phyloP scores from a whole-genome alignment of 2,113 vertebrate genomes.

The Chloropsis cyanopogon region DNA sequence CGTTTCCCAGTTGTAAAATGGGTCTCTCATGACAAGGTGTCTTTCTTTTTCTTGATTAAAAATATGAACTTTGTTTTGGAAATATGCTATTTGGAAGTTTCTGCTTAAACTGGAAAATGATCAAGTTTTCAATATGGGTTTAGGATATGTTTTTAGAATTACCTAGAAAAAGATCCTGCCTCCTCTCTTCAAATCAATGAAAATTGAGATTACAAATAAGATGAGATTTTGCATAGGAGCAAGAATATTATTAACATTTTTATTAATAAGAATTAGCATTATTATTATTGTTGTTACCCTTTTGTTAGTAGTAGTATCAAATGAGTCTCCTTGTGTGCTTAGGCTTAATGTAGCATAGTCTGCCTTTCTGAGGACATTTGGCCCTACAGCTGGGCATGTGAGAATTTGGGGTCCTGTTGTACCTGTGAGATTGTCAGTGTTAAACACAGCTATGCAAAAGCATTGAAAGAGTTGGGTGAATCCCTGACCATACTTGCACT shows the following conservation, averaged over 20 bases:
- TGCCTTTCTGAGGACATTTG: neutral
- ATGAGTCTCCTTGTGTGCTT: neutral
- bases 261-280: neutral
- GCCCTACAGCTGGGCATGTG: neutral
- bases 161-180: neutral
- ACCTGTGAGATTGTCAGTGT: neutral
- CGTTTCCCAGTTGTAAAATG: neutral
- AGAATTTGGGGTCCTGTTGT: neutral
- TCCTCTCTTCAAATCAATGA: neutral
- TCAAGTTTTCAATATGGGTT: neutral
- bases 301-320: neutral
- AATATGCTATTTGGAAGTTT: neutral
- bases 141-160: neutral
- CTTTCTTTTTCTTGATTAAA: neutral
- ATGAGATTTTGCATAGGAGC: neutral
- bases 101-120: neutral
- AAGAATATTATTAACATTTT: neutral
- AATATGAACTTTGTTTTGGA: neutral
- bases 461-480: neutral
- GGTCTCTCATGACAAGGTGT: neutral
- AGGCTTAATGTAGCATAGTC: neutral
- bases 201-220: neutral
- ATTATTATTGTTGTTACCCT: neutral
- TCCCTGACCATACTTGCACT: neutral
- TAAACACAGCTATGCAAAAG: neutral